These are phyloP conservation scores for Cryptotermes secundus DNA, from an alignment of 1,140 invertebrate species.

Conservation along the genomic window DNA sequence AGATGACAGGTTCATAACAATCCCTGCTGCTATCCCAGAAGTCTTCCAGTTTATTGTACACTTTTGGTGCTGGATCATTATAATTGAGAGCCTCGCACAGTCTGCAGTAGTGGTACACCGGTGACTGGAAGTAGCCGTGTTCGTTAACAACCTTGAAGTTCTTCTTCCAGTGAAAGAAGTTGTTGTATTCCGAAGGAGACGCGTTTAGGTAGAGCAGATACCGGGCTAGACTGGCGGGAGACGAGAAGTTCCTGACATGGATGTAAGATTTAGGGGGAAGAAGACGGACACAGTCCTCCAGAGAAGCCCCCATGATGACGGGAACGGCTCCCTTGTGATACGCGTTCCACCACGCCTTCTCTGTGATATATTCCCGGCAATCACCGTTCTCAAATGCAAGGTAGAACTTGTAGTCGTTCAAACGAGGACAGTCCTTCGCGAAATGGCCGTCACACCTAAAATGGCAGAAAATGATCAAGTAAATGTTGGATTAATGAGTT, in stretches of 20 bases:
- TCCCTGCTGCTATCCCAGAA: conserved; percentile 53
- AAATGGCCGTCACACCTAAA: conserved; percentile 64
- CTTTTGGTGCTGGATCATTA: conserved; percentile 52
- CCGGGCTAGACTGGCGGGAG: conserved; percentile 59
- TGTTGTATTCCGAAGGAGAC: conserved; percentile 56
- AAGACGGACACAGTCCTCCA: conserved; percentile 51
- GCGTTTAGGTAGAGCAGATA: conserved; percentile 60
- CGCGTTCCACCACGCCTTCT: conserved; percentile 68
- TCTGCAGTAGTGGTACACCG: conserved; percentile 75
- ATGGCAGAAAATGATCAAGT: conserved; percentile 30
- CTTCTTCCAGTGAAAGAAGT: conserved; percentile 69
- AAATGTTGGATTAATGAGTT: no score
- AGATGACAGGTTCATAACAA: conserved; percentile 43
- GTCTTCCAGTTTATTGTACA: conserved; percentile 51
- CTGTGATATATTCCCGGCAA: conserved; percentile 69
- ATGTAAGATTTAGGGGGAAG: conserved; percentile 66
- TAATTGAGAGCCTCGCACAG: conserved; percentile 75
- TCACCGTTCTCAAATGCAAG: conserved; percentile 73
- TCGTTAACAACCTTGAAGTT: conserved; percentile 68
- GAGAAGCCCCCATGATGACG: conserved; percentile 63
- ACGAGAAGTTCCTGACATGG: conserved; percentile 70
- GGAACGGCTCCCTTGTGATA: conserved; percentile 65
- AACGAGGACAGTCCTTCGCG: conserved; percentile 53
- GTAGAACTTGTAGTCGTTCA: conserved; percentile 70
- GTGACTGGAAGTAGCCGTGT: conserved; percentile 67